Conservation (phyloP, 2,888 invertebrate species). For the Dryadula phaetusa region DNA sequence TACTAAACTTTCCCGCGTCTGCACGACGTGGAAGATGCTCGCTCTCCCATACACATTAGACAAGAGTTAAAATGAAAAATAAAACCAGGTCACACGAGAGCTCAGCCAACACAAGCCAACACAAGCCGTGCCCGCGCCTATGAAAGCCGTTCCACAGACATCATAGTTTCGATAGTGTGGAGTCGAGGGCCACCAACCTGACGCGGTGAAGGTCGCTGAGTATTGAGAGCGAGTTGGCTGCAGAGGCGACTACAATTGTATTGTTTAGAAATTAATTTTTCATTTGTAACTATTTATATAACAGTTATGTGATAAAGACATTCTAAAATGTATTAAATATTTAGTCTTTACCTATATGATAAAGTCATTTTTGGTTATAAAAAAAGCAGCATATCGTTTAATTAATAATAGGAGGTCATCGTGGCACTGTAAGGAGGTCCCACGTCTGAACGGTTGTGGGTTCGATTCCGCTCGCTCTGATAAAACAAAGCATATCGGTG, state of each 20-base stretch:
- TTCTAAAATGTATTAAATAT: no score
- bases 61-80: background rate
- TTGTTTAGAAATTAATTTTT: background rate
- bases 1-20: no score
- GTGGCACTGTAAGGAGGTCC: no score
- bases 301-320: no score
- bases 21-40: no score
- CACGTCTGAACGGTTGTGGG: no score
- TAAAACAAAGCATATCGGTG: no score
- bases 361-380: no score
- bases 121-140: background rate
- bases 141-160: conserved; percentile 13
- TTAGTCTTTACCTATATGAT: no score
- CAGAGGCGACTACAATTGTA: background rate
- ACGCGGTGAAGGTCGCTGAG: background rate
- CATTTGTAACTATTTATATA: background rate
- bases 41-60: background rate
- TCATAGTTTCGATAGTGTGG: conserved; percentile 26
- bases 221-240: conserved; percentile 9
- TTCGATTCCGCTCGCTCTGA: no score
- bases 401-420: no score
- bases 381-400: no score
- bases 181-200: conserved; percentile 3
- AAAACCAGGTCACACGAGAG: conserved; percentile 14
- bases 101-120: conserved; percentile 5